Base-by-base conservation (phyloP, 2,113 vertebrate genomes). In the Neotoma lepida region DNA sequence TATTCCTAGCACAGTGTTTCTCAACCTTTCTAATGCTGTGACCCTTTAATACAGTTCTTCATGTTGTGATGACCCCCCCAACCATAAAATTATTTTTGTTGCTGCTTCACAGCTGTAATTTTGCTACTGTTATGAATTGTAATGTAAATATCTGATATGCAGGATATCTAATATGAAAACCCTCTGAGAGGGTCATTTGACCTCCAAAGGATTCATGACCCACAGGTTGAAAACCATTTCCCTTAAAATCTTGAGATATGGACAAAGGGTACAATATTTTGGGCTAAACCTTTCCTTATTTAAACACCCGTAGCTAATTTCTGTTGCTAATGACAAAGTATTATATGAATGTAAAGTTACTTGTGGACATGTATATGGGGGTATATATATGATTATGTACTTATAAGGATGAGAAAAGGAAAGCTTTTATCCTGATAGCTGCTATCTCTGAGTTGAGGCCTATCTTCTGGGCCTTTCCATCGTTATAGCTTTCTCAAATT, bases 201-300 rank as follows among this genome's bases (percentile, higher is more conserved):
- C 30, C 1, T 4, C 9, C 77, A 80, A 54, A 22, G 49, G 20
- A 18, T 9, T 80, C 33, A 22, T 35, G 33, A 54, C 49, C 9
- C 49, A 80, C 4, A 54, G 46, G 15, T 78, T 51, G 30, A 78
- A 17, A 35, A 78, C 46, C 46, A 51, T 49, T 51, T 7, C 30
- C 51, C 46, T 51, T 51, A 78, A 78, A 78, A 54, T 35, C 54
- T 81, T 39, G 39, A 71, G 76, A 78, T 9, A 77, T 49, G 49
- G 8, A 49, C 18, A 54, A 54, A 26, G 51, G 51, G 39, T 49
- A 54, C 24, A 70, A 14, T 54, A 80, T 39, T 90, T 94, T 91
- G 81, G 35, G 6, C 22, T 90, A 94, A 77, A 96, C 63, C 1
- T 24, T 90, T 51, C 61, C 22, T 80, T 61, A 76, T 74, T 89